phyloP scores from a whole-genome alignment of 23 tunicate species.

The Styela clava region DNA sequence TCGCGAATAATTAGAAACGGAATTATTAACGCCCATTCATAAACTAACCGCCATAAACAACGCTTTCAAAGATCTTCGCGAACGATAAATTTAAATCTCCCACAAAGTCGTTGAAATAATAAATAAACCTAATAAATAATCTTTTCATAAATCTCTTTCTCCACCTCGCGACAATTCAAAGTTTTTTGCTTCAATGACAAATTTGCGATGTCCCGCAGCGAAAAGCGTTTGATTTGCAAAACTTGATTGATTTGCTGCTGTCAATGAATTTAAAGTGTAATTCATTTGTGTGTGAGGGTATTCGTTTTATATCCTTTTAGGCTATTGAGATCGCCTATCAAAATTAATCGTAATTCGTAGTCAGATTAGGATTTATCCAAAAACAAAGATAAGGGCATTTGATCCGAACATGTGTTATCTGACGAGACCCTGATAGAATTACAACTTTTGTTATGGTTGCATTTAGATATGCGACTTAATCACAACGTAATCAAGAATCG shows the following conservation, averaged over 20 bases:
- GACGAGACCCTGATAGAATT: no score
- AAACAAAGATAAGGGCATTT: no score
- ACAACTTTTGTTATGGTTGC: no score
- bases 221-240: neutral
- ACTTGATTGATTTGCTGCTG: no score
- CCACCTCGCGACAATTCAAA: neutral
- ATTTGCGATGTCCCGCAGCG: neutral
- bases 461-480: no score
- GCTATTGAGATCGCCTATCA: no score
- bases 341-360: no score
- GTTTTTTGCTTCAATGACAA: slow-evolving; percentile 3
- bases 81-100: neutral
- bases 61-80: neutral
- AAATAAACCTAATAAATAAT: neutral
- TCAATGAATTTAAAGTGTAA: no score
- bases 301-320: no score
- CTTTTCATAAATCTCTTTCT: neutral
- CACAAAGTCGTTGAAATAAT: neutral
- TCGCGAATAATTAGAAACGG: neutral
- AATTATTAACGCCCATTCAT: neutral
- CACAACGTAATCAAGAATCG: neutral
- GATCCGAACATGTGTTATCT: no score
- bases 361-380: no score
- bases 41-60: neutral
- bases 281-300: no score